Percentiles rank a stretch among this genome's conserved stretches.
Evolutionary conservation across 2,888 invertebrate species (phyloP).

Genomic region (Drymonia ruficornis): DNA sequence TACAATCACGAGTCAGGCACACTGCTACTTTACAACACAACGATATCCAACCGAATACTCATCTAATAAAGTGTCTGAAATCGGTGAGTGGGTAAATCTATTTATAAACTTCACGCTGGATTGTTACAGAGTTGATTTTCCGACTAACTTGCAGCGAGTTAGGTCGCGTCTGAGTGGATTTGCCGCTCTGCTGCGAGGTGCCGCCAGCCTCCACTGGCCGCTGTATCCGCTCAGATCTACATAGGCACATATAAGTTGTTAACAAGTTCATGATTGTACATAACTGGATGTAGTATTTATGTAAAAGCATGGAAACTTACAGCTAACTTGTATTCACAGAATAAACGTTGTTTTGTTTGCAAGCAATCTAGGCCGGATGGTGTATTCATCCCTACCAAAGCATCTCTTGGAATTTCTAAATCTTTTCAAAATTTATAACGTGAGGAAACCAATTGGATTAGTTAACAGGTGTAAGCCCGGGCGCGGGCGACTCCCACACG

Average conservation of each 20-base stretch:
- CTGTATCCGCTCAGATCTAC: background rate
- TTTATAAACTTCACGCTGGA: background rate
- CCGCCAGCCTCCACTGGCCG: background rate
- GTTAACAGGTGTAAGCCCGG: background rate
- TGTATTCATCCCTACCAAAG: too few relatives aligned
- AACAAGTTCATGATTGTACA: background rate
- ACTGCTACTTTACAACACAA: background rate
- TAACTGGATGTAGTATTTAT: background rate
- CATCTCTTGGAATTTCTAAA: too few relatives aligned
- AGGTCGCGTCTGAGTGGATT: background rate
- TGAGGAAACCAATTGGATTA: background rate
- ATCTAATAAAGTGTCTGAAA: background rate
- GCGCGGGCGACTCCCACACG: background rate
- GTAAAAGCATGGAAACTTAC: too few relatives aligned
- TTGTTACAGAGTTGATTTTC: constrained; percentile 3
- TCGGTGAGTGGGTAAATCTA: background rate
- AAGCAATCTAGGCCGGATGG: too few relatives aligned
- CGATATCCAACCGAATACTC: background rate
- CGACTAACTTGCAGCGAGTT: background rate
- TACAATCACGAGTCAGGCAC: background rate
- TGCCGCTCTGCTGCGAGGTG: background rate
- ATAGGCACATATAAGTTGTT: background rate
- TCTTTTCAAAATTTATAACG: too few relatives aligned
- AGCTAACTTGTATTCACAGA: too few relatives aligned
- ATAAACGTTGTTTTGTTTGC: too few relatives aligned